phyloP scores from a whole-genome alignment of 2,888 invertebrate genomes.

The Drosophila subquinaria region DNA sequence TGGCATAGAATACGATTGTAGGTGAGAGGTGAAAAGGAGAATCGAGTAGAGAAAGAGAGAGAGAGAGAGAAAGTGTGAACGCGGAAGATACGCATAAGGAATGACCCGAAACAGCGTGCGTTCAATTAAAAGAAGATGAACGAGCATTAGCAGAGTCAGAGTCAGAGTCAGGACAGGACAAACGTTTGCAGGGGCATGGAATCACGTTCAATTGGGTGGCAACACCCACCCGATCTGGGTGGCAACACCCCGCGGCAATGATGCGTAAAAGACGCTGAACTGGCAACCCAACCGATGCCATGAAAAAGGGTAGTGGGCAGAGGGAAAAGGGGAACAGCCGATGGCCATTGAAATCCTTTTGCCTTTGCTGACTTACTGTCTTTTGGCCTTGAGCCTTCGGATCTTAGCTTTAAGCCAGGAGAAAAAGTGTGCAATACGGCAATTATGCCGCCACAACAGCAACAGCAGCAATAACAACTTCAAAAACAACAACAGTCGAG shows the following conservation, averaged over 20 bases:
- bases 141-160: slow-evolving; percentile 36
- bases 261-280: slow-evolving; percentile 62
- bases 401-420: slow-evolving; percentile 35
- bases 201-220: slow-evolving; percentile 39
- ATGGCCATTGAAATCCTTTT: slow-evolving; percentile 2
- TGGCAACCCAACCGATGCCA: slow-evolving; percentile 19
- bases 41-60: neutral
- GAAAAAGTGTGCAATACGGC: slow-evolving; percentile 53
- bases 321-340: neutral
- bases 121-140: slow-evolving; percentile 68
- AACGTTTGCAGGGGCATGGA: slow-evolving; percentile 25
- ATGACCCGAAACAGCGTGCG: slow-evolving; percentile 44
- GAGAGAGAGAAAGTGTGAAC: neutral
- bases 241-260: slow-evolving; percentile 49
- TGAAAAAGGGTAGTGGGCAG: neutral
- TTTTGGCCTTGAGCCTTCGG: slow-evolving; percentile 18
- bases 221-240: slow-evolving; percentile 16
- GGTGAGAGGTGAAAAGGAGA: neutral
- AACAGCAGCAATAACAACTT: neutral
- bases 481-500: slow-evolving; percentile 22
- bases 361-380: slow-evolving; percentile 10
- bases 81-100: slow-evolving; percentile 6
- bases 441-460: slow-evolving; percentile 42
- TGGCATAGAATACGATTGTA: slow-evolving; percentile 5
- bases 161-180: slow-evolving; percentile 5